These are phyloP conservation scores for Axinella damicornis DNA, from an alignment of 37 sponge, comb jelly and placozoan genomes.

Conservation along the genomic window DNA sequence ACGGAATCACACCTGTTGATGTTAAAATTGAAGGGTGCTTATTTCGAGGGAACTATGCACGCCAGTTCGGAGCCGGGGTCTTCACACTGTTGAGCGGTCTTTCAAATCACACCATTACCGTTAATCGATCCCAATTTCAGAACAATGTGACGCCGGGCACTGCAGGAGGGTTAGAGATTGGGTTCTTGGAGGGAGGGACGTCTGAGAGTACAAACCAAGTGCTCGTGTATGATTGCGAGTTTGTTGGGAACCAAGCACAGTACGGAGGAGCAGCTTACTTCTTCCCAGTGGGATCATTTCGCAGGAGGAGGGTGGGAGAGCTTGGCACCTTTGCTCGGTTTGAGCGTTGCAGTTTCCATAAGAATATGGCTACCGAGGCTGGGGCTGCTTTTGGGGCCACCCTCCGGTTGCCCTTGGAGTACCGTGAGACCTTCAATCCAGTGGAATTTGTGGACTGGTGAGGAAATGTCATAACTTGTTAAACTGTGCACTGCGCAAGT, in stretches of 20 bases:
- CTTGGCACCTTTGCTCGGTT: slow-evolving; percentile 22
- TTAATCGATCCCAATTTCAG: slow-evolving; percentile 10
- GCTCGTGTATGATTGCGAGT: slow-evolving; percentile 5
- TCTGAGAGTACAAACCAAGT: neutral
- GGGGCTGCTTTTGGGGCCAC: slow-evolving; percentile 53
- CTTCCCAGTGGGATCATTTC: slow-evolving; percentile 11
- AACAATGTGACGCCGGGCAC: slow-evolving; percentile 6
- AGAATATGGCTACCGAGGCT: slow-evolving; percentile 24
- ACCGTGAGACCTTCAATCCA: slow-evolving; percentile 3
- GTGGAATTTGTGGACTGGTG: slow-evolving; percentile 41
- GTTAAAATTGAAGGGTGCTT: slow-evolving; percentile 1
- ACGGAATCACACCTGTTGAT: neutral
- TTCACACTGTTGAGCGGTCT: slow-evolving; percentile 28
- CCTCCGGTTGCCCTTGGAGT: neutral
- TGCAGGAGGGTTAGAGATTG: slow-evolving; percentile 36
- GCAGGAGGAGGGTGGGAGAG: neutral
- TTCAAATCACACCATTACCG: slow-evolving; percentile 13
- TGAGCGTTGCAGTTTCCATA: slow-evolving; percentile 24
- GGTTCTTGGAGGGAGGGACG: slow-evolving; percentile 11
- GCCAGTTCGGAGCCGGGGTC: slow-evolving; percentile 61
- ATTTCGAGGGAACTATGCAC: slow-evolving; percentile 55
- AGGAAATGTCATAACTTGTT: neutral
- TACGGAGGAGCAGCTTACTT: slow-evolving; percentile 40
- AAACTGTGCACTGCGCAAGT: too few relatives aligned
- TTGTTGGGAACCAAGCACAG: slow-evolving; percentile 11